Percentiles rank a stretch among this genome's conserved stretches.
Evolutionary conservation across 1,140 invertebrate species (phyloP).

Genomic region (Cecropterus lyciades): DNA sequence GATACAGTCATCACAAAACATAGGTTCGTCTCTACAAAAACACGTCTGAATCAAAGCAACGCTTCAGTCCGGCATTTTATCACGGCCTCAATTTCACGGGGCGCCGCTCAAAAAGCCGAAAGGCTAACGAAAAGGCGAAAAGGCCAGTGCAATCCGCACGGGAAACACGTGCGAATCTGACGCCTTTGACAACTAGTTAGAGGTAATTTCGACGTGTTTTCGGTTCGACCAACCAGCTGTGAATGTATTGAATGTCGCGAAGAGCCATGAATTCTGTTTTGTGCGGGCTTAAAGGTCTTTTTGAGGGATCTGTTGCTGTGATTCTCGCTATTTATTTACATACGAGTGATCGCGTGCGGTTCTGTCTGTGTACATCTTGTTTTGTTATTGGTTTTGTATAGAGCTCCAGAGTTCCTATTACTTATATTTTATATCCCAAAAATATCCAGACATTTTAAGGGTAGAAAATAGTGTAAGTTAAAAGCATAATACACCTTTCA

Average conservation of each 20-base stretch:
- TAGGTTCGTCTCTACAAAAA: neutral
- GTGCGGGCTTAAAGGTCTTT: neutral
- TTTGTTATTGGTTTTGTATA: too few relatives aligned
- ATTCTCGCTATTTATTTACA: neutral
- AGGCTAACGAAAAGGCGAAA: slow-evolving; percentile 26
- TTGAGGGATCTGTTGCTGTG: neutral
- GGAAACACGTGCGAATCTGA: slow-evolving; percentile 38
- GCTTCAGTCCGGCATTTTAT: slow-evolving; percentile 37
- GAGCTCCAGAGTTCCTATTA: too few relatives aligned
- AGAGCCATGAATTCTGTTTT: slow-evolving; percentile 1
- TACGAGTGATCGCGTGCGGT: too few relatives aligned
- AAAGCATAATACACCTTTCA: too few relatives aligned
- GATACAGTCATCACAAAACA: slow-evolving; percentile 2
- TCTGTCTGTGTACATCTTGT: too few relatives aligned
- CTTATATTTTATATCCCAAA: too few relatives aligned
- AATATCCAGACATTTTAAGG: too few relatives aligned
- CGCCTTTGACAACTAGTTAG: slow-evolving; percentile 58
- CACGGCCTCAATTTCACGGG: slow-evolving; percentile 52
- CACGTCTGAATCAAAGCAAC: slow-evolving; percentile 39
- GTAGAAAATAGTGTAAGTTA: too few relatives aligned
- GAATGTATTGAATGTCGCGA: slow-evolving; percentile 39
- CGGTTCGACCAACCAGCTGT: slow-evolving; percentile 26
- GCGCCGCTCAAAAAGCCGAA: slow-evolving; percentile 49
- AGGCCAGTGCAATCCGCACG: slow-evolving; percentile 22
- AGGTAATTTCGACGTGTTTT: slow-evolving; percentile 49